A percentile compares a stretch with the other conserved stretches of the same genome.
Evolutionary conservation across 2,888 invertebrate species (phyloP).

Genomic region (Hoplodrina ambigua): DNA sequence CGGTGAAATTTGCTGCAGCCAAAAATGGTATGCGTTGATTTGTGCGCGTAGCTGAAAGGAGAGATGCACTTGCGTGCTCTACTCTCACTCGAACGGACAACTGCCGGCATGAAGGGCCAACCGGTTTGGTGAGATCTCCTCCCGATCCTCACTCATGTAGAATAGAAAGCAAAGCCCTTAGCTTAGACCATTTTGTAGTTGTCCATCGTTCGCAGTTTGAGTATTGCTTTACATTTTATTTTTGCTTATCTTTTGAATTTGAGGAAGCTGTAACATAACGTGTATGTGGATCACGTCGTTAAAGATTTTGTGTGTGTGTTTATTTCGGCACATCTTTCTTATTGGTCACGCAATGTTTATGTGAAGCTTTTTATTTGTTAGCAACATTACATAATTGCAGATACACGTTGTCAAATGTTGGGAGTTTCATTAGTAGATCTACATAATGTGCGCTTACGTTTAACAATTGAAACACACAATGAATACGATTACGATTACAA

Average conservation of each 20-base stretch:
- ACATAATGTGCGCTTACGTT: constrained; percentile 36
- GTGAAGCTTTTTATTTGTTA: constrained; percentile 52
- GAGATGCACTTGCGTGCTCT: constrained; percentile 83
- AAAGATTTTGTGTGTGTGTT: constrained; percentile 37
- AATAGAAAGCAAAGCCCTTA: constrained; percentile 73
- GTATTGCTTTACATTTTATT: constrained; percentile 54
- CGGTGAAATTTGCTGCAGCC: constrained; percentile 82
- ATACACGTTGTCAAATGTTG: constrained; percentile 32
- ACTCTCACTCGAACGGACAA: constrained; percentile 76
- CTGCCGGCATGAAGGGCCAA: constrained; percentile 88
- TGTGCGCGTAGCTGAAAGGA: constrained; percentile 79
- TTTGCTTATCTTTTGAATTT: constrained; percentile 26
- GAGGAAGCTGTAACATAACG: constrained; percentile 29
- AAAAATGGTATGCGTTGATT: constrained; percentile 82
- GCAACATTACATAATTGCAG: constrained; percentile 57
- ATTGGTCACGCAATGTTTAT: constrained; percentile 29
- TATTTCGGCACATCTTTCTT: constrained; percentile 42
- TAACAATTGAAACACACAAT: constrained; percentile 38
- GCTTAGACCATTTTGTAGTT: constrained; percentile 58
- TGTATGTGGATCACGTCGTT: constrained; percentile 35
- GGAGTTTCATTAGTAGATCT: constrained; percentile 39
- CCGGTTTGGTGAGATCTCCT: constrained; percentile 89
- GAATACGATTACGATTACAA: constrained; percentile 43
- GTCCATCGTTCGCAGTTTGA: constrained; percentile 45
- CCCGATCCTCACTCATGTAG: constrained; percentile 74